A percentile compares a stretch with the other conserved stretches of the same genome.
Evolutionary conservation across 2,797 vertebrate genomes (phyloP).

Genomic region (Apogon hyalosoma): DNA sequence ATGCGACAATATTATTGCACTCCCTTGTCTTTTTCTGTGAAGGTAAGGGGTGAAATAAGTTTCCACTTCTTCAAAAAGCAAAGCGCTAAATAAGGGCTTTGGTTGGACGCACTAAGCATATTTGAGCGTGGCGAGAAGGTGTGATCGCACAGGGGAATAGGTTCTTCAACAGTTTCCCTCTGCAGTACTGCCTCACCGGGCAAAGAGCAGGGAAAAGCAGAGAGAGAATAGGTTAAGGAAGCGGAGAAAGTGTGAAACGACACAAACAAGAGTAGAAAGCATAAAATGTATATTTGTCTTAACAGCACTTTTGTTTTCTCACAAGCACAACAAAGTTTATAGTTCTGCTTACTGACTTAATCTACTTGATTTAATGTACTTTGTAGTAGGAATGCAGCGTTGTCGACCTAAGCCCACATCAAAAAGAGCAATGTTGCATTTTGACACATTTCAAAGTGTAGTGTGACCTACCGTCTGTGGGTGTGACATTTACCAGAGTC

Average conservation of each 20-base stretch:
- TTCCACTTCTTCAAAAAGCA: conserved; percentile 49
- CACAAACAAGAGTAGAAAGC: conserved; percentile 4
- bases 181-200: conserved; percentile 41
- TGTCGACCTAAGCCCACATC: too few relatives aligned
- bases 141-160: conserved; percentile 56
- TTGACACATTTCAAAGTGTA: conserved; percentile 13
- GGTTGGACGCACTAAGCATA: conserved; percentile 71
- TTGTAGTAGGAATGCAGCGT: too few relatives aligned
- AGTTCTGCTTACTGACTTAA: conserved; percentile 15
- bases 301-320: conserved; percentile 49
- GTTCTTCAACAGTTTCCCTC: conserved; percentile 49
- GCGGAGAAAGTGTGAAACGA: conserved; percentile 3
- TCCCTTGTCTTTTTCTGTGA: conserved; percentile 56
- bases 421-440: conserved; percentile 6
- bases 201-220: conserved; percentile 13
- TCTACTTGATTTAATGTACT: neutral
- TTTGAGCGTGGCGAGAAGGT: conserved; percentile 68
- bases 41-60: conserved; percentile 52
- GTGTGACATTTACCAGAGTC: conserved; percentile 54
- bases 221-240: neutral
- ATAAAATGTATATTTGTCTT: conserved; percentile 36
- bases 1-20: conserved; percentile 65
- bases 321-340: conserved; percentile 21
- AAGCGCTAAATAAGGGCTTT: conserved; percentile 71
- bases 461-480: neutral